Conservation (phyloP, 2,797 vertebrate genomes). For the Babyrousa celebensis region DNA sequence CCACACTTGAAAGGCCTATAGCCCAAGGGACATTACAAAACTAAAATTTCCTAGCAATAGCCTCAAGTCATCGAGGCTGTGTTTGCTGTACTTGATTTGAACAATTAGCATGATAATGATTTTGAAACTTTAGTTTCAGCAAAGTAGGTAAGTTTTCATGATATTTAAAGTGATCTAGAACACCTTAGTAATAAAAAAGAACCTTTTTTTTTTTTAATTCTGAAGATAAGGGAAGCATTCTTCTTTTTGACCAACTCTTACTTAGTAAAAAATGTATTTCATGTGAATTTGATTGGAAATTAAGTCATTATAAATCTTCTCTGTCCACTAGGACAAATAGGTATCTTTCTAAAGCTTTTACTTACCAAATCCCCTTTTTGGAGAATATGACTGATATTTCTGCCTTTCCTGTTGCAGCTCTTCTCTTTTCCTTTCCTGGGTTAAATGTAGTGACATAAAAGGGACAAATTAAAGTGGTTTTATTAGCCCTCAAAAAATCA, state of each 20-base stretch:
- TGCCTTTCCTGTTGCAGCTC: not conserved
- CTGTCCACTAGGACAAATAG: not conserved
- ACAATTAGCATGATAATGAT: not conserved
- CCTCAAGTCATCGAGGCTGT: not conserved
- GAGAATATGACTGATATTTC: not conserved
- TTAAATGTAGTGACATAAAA: not conserved
- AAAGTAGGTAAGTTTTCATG: not conserved
- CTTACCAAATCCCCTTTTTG: not conserved
- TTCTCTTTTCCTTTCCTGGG: not conserved
- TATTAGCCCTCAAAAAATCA: not conserved
- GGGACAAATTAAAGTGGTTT: not conserved
- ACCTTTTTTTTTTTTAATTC: too few species aligned
- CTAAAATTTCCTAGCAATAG: not conserved
- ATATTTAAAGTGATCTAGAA: not conserved
- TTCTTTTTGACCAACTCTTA: not conserved
- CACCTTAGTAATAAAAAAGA: not conserved
- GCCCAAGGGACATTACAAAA: not conserved
- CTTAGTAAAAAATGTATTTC: not conserved
- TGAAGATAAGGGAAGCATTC: not conserved
- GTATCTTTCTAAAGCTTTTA: not conserved
- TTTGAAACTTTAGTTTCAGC: not conserved
- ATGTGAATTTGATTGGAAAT: not conserved
- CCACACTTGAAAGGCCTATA: not conserved
- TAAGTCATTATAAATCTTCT: not conserved
- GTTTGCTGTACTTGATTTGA: not conserved